A percentile compares a stretch with the other conserved stretches of the same genome.
Evolutionary conservation across 1,140 invertebrate species (phyloP).

Genomic region (Bacillus rossius): DNA sequence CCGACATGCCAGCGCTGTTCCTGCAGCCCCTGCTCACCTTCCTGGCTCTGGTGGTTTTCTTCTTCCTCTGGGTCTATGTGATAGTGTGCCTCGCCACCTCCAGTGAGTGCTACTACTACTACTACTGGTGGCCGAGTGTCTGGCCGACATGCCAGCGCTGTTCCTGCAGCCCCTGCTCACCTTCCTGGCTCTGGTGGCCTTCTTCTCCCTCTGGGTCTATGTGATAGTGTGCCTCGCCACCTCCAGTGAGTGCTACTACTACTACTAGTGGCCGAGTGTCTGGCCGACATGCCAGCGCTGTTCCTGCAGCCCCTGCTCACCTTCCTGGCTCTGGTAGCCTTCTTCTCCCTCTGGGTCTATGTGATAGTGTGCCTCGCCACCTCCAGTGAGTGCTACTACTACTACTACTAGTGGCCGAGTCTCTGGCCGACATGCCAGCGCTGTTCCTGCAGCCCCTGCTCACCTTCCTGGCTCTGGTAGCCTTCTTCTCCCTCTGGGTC

Average conservation of each 20-base stretch:
- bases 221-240: constrained; percentile 68
- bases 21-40: constrained; percentile 86
- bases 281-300: constrained; percentile 74
- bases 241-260: constrained; percentile 62
- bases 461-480: constrained; percentile 70
- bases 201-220: constrained; percentile 80
- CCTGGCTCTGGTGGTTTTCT: constrained; percentile 67
- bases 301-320: constrained; percentile 85
- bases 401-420: too few species aligned
- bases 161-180: constrained; percentile 85
- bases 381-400: constrained; percentile 62
- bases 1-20: constrained; percentile 76
- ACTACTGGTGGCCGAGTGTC: too few species aligned
- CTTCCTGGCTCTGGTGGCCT: constrained; percentile 68
- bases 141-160: constrained; percentile 74
- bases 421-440: constrained; percentile 74
- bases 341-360: constrained; percentile 80
- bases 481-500: constrained; percentile 84
- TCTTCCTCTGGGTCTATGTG: constrained; percentile 78
- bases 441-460: constrained; percentile 82
- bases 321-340: constrained; percentile 68
- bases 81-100: constrained; percentile 65
- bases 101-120: too few species aligned
- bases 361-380: constrained; percentile 68
- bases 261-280: too few species aligned